These are phyloP conservation scores for Nebria salina DNA, from an alignment of 2,888 invertebrate species.

Conservation along the genomic window DNA sequence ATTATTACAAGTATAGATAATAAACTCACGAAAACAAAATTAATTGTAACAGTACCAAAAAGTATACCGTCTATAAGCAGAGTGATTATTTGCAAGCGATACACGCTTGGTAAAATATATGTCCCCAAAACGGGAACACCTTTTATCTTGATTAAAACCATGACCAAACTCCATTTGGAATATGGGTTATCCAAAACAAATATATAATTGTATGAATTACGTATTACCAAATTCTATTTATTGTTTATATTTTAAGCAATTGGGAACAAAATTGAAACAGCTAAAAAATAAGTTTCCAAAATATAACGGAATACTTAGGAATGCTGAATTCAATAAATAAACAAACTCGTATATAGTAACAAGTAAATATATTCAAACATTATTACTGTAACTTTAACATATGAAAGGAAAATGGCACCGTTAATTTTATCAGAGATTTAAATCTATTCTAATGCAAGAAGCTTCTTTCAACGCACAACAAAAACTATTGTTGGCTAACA, in stretches of 20 bases:
- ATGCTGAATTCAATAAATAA: constrained; percentile 10
- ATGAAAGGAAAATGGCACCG: constrained; percentile 43
- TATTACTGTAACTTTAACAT: constrained; percentile 35
- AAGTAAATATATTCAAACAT: constrained; percentile 9
- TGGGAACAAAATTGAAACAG: not conserved
- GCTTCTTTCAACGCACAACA: not conserved
- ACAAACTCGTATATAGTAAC: not conserved
- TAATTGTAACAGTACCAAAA: not conserved
- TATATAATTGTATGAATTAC: not conserved
- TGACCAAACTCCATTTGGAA: not conserved
- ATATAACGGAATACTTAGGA: constrained; percentile 33
- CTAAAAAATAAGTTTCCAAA: not conserved
- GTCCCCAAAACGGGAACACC: not conserved
- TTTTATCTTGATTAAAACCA: not conserved
- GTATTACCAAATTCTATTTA: too few species aligned
- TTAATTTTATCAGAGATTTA: constrained; percentile 26
- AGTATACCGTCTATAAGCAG: not conserved
- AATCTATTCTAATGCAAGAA: too few species aligned
- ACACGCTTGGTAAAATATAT: not conserved
- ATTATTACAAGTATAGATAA: too few species aligned
- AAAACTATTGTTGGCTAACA: not conserved
- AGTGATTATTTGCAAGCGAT: not conserved
- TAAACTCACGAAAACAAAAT: too few species aligned
- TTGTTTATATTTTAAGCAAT: too few species aligned
- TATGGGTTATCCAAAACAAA: not conserved